Base-by-base conservation (phyloP, 1,140 invertebrate genomes). In the Drosophila takahashii region DNA sequence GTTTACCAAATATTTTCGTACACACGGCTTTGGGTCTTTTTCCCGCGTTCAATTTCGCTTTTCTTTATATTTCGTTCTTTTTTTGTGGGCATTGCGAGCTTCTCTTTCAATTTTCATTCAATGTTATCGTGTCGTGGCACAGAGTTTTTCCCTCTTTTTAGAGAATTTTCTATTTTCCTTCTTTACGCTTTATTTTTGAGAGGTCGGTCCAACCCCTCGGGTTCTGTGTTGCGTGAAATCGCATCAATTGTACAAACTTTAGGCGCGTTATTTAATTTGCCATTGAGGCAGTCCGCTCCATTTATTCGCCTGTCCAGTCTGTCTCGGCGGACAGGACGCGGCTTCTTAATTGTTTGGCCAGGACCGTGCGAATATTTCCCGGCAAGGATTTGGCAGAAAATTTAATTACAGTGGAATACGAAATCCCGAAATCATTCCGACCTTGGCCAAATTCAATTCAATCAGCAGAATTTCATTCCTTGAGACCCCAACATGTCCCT, bases 191-290 rank as follows among this genome's bases (percentile, higher is more conserved):
- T 52, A 47, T 83, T 52, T 61, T 42, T 66, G 42, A 39, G 47
- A 42, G 37, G 39, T 65, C 15, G 3, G 57, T 39, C 58, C 54
- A 78, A 72, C 79, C 66, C 61, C 66, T 60, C 61, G 71, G 66
- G 83, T 48, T 59, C 84, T 79, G 62, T 61, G 79, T 79, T 79
- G 70, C 84, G 84, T 87, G 79, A 87, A 87, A 87, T 87, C 83
- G 83, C 79, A 87, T 89, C 84, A 87, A 86, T 87, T 87, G 83
- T 89, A 89, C 71, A 87, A 87, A 89, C 84, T 89, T 87, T 89
- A 76, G 84, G 84, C 79, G 84, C 83, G 83, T 87, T 87, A 89
- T 87, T 87, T 87, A 87, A 87, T 89, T 87, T 87, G 79, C 83
- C 79, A 89, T 89, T 83, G 83, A 87, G 84, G 83, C 71, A 76